Conservation (phyloP, 2,113 vertebrate species). For the Acrocephalus arundinaceus region DNA sequence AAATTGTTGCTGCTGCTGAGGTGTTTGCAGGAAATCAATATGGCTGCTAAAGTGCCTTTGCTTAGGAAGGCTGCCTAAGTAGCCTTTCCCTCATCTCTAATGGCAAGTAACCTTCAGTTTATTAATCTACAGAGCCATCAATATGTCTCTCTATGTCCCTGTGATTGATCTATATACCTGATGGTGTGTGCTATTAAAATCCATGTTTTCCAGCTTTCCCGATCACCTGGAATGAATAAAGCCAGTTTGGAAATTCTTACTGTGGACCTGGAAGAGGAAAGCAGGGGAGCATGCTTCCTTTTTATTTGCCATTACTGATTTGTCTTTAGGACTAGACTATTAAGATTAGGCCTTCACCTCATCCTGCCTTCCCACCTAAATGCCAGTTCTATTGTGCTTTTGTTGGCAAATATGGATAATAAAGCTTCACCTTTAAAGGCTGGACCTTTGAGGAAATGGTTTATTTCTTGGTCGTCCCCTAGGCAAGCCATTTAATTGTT, state of each 20-base stretch:
- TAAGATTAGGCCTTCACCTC: neutral
- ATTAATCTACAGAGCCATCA: conserved; percentile 12
- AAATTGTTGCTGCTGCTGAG: conserved; percentile 7
- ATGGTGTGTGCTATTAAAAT: neutral
- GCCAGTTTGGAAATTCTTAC: neutral
- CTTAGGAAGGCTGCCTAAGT: conserved; percentile 10
- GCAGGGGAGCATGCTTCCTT: neutral
- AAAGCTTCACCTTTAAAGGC: neutral
- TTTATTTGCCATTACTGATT: neutral
- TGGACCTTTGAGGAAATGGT: neutral
- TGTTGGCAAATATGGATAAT: neutral
- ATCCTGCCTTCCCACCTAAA: neutral
- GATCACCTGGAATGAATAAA: neutral
- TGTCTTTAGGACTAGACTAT: neutral
- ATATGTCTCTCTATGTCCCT: neutral
- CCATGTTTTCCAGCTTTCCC: neutral
- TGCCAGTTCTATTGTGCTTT: fast-evolving
- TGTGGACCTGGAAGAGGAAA: neutral
- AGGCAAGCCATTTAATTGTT: neutral
- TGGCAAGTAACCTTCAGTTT: conserved; percentile 15
- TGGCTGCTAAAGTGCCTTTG: conserved; percentile 7
- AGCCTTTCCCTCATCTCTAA: neutral
- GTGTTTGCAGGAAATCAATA: neutral
- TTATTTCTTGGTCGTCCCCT: neutral
- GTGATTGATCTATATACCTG: neutral